Conservation (phyloP, 2,888 invertebrate genomes). For the Zaprionus bogoriensis region DNA sequence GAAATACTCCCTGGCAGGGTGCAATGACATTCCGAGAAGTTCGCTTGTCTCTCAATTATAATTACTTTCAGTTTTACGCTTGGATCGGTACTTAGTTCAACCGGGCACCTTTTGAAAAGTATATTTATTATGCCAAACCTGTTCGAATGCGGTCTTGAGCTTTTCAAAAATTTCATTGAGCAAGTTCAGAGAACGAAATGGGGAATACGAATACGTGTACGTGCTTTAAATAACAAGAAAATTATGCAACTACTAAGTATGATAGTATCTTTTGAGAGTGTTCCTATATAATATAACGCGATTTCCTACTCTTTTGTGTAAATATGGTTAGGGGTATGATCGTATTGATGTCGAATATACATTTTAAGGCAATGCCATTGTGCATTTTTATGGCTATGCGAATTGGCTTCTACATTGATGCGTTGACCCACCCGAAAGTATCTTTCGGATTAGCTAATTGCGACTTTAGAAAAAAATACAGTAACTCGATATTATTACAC, state of each 20-base stretch:
- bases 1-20: no score
- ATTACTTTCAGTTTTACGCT: constrained; percentile 9
- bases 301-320: no score
- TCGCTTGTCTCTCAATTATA: background rate
- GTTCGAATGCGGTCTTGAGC: constrained; percentile 35
- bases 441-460: background rate
- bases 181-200: constrained; percentile 33
- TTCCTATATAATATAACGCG: background rate
- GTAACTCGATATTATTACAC: no score
- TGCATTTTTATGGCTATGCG: constrained; percentile 20
- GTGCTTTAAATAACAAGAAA: constrained; percentile 30
- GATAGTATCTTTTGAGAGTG: background rate
- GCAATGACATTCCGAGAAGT: background rate
- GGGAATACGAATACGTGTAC: constrained; percentile 10
- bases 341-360: no score
- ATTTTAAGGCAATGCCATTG: no score
- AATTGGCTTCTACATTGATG: constrained; percentile 11
- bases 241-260: constrained; percentile 17
- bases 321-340: no score
- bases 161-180: constrained; percentile 31
- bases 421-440: background rate
- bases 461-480: no score
- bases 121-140: constrained; percentile 30
- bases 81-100: constrained; percentile 2
- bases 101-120: constrained; percentile 1